Evolutionary conservation across 2,888 invertebrate genomes (phyloP), one percentile per base, ranked within the genome.

Genomic region (Sphaerophoria taeniata): DNA sequence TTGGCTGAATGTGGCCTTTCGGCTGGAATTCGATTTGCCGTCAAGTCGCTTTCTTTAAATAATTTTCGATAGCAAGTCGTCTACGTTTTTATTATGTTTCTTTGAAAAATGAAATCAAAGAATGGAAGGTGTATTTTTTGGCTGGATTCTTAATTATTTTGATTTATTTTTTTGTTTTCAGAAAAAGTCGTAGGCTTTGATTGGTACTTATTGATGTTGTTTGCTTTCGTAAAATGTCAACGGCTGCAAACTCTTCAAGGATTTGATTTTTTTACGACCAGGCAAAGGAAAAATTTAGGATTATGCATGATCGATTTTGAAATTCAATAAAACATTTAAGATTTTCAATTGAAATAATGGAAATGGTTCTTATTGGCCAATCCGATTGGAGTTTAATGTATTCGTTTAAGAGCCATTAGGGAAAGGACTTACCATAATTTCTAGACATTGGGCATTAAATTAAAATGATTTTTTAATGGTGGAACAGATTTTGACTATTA

Each of bases 1-100:
- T 73, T 76, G 72, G 56, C 72, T 55, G 60, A 31, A 69, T 58
- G 24, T 53, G 55, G 43, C 9, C 12, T 69, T 36, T 60, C 31
- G 72, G 63, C 34, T 53, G 55, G 58, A 61, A 63, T 72, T 58
- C 33, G 39, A 71, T 74, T 74, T 56, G 43, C 14, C 67, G 61
- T 43, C 34, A 16, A 16, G 51, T 34, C 51, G 34, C 12, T 24
- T 36, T 36, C 51, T 36, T 1, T 12, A 65, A 49, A 49, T 16
- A 65, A 63, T 39, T 55, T 80, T 74, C 69, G 16, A 71, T 16
- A 39, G 49, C 12, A 51, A 12, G 45, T 78, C 58, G 60, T 53
- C 53, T 49, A 34, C 51, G 47, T 14, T 16, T 69, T 33, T 53
- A 55, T 47, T 60, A 24, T 24, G 60, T 33, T 36, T 39, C 33